These are phyloP conservation scores for Hestina assimilis DNA, from an alignment of 1,140 invertebrate species.

Conservation along the genomic window DNA sequence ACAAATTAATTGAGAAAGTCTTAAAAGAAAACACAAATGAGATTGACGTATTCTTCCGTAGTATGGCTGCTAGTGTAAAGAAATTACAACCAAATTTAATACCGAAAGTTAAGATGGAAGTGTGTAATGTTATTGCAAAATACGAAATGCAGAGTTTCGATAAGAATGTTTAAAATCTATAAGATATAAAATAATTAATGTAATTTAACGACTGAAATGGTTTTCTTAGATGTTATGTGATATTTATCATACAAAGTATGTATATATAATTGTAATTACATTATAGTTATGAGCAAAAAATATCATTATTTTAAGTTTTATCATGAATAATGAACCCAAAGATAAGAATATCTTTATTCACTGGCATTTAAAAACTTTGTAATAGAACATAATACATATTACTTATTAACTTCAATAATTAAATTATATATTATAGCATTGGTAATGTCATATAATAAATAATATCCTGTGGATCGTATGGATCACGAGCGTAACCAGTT, in stretches of 20 bases:
- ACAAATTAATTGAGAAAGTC: constrained; percentile 68
- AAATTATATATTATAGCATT: too few species aligned
- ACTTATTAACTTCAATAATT: too few species aligned
- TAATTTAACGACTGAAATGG: neutral
- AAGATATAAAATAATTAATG: neutral
- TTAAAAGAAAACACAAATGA: constrained; percentile 70
- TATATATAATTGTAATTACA: constrained; percentile 6
- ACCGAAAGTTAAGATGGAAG: constrained; percentile 74
- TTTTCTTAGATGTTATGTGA: neutral
- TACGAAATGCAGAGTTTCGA: constrained; percentile 75
- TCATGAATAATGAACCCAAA: too few species aligned
- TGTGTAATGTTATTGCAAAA: constrained; percentile 73
- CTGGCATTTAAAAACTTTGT: too few species aligned
- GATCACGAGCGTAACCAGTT: too few species aligned
- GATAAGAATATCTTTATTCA: too few species aligned
- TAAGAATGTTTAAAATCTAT: constrained; percentile 38
- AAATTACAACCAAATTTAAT: constrained; percentile 72
- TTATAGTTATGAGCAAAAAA: too few species aligned
- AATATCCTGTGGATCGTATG: too few species aligned
- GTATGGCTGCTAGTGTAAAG: constrained; percentile 73
- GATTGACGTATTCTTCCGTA: constrained; percentile 71
- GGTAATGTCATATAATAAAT: too few species aligned
- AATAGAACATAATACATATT: too few species aligned
- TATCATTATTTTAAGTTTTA: too few species aligned
- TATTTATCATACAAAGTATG: constrained; percentile 17